Evolutionary conservation across 2,888 invertebrate species (phyloP).

Genomic region (Heteropelma amictum): DNA sequence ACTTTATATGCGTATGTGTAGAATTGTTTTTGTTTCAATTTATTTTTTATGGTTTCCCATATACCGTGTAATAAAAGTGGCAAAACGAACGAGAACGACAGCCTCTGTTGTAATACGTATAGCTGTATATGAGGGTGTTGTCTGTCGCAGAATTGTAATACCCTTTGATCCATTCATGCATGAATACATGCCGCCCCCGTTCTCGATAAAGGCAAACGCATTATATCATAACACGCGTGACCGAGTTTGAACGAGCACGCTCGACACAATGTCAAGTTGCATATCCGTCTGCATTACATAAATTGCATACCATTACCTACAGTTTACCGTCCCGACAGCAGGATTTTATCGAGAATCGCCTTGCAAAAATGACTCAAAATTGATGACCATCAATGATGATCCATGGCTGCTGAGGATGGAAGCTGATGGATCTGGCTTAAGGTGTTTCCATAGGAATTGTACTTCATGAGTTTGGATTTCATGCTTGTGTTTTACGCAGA

Average conservation of each 20-base stretch:
- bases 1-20: too few species aligned
- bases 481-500: too few species aligned
- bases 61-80: neutral
- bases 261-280: constrained; percentile 33
- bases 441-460: too few species aligned
- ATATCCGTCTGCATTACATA: neutral
- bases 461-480: too few species aligned
- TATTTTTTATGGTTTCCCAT: too few species aligned
- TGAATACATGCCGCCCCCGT: constrained; percentile 20
- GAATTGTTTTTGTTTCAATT: too few species aligned
- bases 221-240: constrained; percentile 53
- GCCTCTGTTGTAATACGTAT: constrained; percentile 21
- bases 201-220: constrained; percentile 46
- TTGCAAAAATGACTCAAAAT: too few species aligned
- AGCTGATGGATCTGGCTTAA: too few species aligned
- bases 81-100: constrained; percentile 5
- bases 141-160: constrained; percentile 22
- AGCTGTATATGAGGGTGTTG: constrained; percentile 11
- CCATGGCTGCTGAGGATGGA: neutral
- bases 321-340: constrained; percentile 1
- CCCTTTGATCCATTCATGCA: constrained; percentile 32
- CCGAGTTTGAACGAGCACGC: constrained; percentile 39
- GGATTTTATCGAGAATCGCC: too few species aligned
- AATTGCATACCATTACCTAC: neutral
- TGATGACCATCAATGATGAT: too few species aligned